Evolutionary conservation across 2,797 vertebrate genomes (phyloP), one percentile per base, ranked within the genome.

Genomic region (Notoglanidium macrostoma): DNA sequence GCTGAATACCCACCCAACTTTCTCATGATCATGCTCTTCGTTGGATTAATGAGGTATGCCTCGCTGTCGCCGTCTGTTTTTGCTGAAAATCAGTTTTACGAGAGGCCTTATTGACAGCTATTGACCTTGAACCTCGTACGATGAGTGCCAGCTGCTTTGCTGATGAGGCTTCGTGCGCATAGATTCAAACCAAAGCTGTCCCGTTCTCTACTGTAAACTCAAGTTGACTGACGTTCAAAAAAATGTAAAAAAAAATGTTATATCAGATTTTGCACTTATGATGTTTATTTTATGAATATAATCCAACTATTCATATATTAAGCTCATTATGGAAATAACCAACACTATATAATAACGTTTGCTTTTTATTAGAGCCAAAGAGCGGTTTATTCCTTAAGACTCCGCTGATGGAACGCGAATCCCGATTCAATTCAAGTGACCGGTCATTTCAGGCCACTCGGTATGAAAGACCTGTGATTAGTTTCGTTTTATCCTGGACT

Each of bases 1-100:
- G 90, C 94, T 0, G 96, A 98, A 46, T 99, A 96, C 15, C 98
- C 98, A 0, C 92, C 97, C 72, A 98, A 98, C 84, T 99, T 99
- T 93, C 84, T 98, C 94, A 97, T 98, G 97, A 98, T 97, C 87
- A 99, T 99, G 98, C 92, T 99, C 12, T 98, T 99, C 54, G 98
- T 99, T 29, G 98, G 98, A 17, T 93, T 99, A 19, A 98, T 99
- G 96, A 97, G 98, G 98, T 99, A 57, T 10, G 88, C 63, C 5
- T 46, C n/a, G 12, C 35, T 54, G 1, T 54, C 49, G 14, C 19
- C 46, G n/a, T 44, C 55, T 14, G 29, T 61, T 83, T 65, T 23
- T 83, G n/a, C 63, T 51, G 15, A 23, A 26, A 9, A 67, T 67
- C 44, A 29, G 61, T 82, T 32, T 67, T 49, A 67, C 51, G 26